Conservation (phyloP, 2,888 invertebrate genomes). For the Scelioninae gen. 2 region DNA sequence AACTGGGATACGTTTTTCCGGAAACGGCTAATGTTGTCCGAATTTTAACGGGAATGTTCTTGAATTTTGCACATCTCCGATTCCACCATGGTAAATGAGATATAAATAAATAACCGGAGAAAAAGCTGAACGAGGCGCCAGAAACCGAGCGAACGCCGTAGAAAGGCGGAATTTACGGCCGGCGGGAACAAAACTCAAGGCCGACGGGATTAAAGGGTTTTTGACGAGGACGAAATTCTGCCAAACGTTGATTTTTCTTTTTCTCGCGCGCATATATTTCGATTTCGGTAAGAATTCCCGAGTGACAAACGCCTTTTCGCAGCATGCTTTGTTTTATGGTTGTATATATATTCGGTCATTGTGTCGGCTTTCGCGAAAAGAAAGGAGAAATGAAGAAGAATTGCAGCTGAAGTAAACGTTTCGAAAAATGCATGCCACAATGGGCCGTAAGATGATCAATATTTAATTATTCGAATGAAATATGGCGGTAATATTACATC, state of each 20-base stretch:
- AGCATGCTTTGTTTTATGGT: constrained; percentile 3
- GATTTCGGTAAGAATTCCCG: constrained; percentile 11
- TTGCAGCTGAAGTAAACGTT: background rate
- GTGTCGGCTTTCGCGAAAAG: background rate
- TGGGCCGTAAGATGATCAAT: too few species aligned
- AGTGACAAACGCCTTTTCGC: constrained; percentile 19
- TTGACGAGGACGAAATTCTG: constrained; percentile 50
- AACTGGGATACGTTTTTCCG: too few species aligned
- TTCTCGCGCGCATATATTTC: constrained; percentile 36
- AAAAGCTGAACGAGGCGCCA: constrained; percentile 41
- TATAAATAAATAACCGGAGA: constrained; percentile 52
- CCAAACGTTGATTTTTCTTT: constrained; percentile 55
- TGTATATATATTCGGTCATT: constrained; percentile 18
- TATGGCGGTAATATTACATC: too few species aligned
- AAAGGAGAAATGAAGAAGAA: background rate
- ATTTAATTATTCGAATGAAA: too few species aligned
- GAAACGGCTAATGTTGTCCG: too few species aligned
- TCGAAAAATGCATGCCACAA: background rate
- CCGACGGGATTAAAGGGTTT: constrained; percentile 52
- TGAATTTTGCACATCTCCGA: constrained; percentile 36
- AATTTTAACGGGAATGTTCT: constrained; percentile 15
- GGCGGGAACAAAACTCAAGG: constrained; percentile 43
- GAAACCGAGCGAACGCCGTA: constrained; percentile 36
- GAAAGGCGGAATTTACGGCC: constrained; percentile 53
- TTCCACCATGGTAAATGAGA: constrained; percentile 42